Evolutionary conservation across 2,113 vertebrate species (phyloP).

Genomic region (Chrysemys picta): DNA sequence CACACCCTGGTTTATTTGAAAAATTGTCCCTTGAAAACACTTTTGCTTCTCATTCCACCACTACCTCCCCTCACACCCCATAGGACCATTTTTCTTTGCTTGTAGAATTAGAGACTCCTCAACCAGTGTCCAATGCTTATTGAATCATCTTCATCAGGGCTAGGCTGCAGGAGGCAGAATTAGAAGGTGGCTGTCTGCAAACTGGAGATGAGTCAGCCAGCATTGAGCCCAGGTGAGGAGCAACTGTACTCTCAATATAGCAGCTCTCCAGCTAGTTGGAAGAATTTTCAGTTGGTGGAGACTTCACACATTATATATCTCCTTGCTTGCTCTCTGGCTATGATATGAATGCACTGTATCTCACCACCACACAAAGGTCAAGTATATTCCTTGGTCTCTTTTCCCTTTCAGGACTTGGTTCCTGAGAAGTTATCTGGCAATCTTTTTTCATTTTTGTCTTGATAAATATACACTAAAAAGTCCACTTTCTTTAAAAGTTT

Average conservation of each 20-base stretch:
- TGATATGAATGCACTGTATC: neutral
- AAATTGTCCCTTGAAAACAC: neutral
- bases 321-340: neutral
- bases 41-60: neutral
- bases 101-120: neutral
- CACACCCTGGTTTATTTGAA: neutral
- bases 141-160: neutral
- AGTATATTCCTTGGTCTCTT: neutral
- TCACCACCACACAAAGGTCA: neutral
- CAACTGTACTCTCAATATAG: neutral
- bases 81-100: neutral
- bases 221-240: neutral
- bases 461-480: neutral
- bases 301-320: neutral
- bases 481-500: neutral
- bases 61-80: neutral
- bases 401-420: neutral
- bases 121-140: neutral
- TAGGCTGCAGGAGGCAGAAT: neutral
- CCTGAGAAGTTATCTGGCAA: neutral
- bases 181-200: neutral
- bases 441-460: neutral
- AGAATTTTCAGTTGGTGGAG: neutral
- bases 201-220: neutral
- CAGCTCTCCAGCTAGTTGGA: neutral